Evolutionary conservation across 1,140 invertebrate genomes (phyloP), one percentile per base, ranked within the genome.

Genomic region (Scaptodrosophila lebanonensis): DNA sequence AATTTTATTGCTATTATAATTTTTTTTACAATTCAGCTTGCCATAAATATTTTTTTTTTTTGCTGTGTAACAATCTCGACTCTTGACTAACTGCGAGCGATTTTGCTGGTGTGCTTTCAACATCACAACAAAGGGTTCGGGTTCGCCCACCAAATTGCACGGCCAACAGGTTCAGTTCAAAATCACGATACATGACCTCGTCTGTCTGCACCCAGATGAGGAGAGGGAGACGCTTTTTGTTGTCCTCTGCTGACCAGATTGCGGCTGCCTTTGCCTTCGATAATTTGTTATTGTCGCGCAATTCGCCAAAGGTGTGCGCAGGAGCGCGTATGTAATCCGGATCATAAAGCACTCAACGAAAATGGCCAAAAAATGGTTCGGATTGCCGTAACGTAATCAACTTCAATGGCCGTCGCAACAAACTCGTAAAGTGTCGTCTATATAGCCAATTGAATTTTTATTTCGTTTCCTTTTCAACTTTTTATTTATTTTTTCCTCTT

Each of bases 211-310:
- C n/a, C n/a, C n/a, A n/a, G n/a, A n/a, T n/a, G n/a, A n/a, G n/a
- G n/a, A n/a, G n/a, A n/a, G n/a, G n/a, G n/a, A n/a, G n/a, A n/a
- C n/a, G n/a, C n/a, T n/a, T n/a, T n/a, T n/a, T n/a, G n/a, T n/a
- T n/a, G n/a, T n/a, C n/a, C n/a, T n/a, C n/a, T n/a, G n/a, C n/a
- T n/a, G 15, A 25, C 18, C 33, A 25, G 53, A 40, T 54, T 18
- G 47, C 50, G 42, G 40, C 50, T 51, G 63, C 62, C 53, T 57
- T 40, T 45, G 35, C 60, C 66, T 4, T 25, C 22, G 64, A 66
- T 79, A 77, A 79, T 77, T 68, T 68, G 73, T 79, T 77, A 69
- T 79, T 79, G 73, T 77, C 68, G 68, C 68, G 66, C 70, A 75
- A 69, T 69, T 69, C 61, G 54, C 61, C 50, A 53, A 25, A n/a